Base-by-base conservation (phyloP, 2,113 vertebrate genomes). In the Phocoena phocoena region DNA sequence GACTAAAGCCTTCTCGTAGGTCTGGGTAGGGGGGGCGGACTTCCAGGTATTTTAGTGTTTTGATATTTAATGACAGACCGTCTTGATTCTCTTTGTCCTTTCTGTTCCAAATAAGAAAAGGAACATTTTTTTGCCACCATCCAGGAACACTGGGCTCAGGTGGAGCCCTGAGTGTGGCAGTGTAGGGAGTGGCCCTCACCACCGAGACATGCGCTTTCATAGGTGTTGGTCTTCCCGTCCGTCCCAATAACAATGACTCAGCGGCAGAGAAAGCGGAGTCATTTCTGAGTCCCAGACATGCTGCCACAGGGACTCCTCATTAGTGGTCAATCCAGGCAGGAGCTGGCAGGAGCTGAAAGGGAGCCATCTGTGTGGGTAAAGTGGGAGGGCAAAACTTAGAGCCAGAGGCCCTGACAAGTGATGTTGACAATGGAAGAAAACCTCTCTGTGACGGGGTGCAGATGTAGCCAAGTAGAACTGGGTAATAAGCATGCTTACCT, bases 241-340 rank as follows among this genome's bases (percentile, higher is more conserved):
- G 25, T 11, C 87, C 28, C 53, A 84, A 26, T 67, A 95, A 79
- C 93, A 85, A 3, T 98, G 96, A 98, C 70, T 98, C 96, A 97
- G 96, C 10, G 11, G n/a, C 60, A 93, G 96, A 91, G 62, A 96
- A 88, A 97, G 87, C 70, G 23, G 93, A 97, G 88, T 88, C 88
- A 96, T 88, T 96, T 88, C 90, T 88, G 47, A 77, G 77, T 81
- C 70, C 73, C 92, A 96, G 96, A 97, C 84, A 36, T 18, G 60
- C 31, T 58, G 92, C 94, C 20, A 1, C 1, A 8, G 31, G 77
- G 82, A 36, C 81, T 82, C 58, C 79, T 77, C 1, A 47, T 93
- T 87, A 94, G 96, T 50, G 96, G 86, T 91, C 94, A 96, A 5
- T 53, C 31, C 26, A 55, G 73, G 93, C 62, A 25, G 67, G 5